Conservation (phyloP, 1,140 invertebrate species). For the Cydia strobilella region DNA sequence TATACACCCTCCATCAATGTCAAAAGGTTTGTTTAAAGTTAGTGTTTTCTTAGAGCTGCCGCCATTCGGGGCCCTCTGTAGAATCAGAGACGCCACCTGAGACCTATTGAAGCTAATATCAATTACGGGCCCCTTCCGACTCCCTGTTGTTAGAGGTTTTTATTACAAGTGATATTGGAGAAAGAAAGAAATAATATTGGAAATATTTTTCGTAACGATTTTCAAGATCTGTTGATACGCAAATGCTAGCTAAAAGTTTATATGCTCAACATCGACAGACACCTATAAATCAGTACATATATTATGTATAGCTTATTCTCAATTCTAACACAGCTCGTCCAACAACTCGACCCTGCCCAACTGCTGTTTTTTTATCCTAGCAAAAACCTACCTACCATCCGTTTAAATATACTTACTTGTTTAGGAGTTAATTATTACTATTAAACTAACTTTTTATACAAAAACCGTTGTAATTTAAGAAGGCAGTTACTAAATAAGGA, state of each 20-base stretch:
- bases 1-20: neutral
- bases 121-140: slow-evolving; percentile 16
- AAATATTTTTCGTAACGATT: neutral
- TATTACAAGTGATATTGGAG: slow-evolving; percentile 12
- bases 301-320: too few species aligned
- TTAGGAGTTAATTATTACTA: too few species aligned
- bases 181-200: neutral
- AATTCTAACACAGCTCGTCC: too few species aligned
- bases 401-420: too few species aligned
- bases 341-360: too few species aligned
- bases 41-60: neutral
- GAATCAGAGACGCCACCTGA: slow-evolving; percentile 23
- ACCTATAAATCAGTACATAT: too few species aligned
- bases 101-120: slow-evolving; percentile 22
- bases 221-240: neutral
- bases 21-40: neutral
- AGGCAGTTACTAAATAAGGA: too few species aligned
- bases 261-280: too few species aligned
- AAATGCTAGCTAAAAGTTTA: neutral
- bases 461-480: too few species aligned
- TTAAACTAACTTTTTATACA: too few species aligned
- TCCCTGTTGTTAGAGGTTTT: neutral
- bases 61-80: slow-evolving; percentile 1
- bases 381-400: too few species aligned
- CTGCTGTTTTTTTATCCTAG: too few species aligned